Conservation (phyloP, 53 echinoderm and acorn worm species). For the Apostichopus leukothele region DNA sequence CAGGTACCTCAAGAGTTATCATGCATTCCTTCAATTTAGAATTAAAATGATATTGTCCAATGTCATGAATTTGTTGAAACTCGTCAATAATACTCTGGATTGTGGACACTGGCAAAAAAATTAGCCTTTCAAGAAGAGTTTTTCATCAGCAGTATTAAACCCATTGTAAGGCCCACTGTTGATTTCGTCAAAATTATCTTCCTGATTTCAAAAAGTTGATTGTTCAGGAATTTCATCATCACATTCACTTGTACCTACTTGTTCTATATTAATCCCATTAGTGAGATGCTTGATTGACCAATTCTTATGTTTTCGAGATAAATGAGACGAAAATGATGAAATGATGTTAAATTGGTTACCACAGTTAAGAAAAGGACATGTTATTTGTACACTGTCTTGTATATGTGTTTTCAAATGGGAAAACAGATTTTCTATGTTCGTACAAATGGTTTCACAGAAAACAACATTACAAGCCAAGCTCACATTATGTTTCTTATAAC, state of each 20-base stretch:
- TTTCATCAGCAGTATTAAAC: neutral
- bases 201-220: no score
- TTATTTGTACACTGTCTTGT: conserved; percentile 18
- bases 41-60: conserved; percentile 42
- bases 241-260: no score
- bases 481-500: neutral
- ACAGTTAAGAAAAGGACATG: conserved; percentile 41
- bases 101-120: conserved; percentile 32
- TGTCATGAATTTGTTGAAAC: conserved; percentile 31
- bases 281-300: neutral
- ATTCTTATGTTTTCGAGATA: conserved; percentile 42
- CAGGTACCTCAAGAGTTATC: conserved; percentile 12
- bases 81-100: conserved; percentile 51
- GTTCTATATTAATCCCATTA: no score
- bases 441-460: neutral
- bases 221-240: no score
- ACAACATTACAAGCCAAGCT: neutral
- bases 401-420: conserved; percentile 55
- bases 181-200: no score
- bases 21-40: conserved; percentile 36
- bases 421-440: neutral
- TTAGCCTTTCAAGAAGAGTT: conserved; percentile 21
- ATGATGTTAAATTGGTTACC: conserved; percentile 4
- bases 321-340: conserved; percentile 55
- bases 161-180: no score